Evolutionary conservation across 2,888 invertebrate genomes (phyloP).

Genomic region (Craniophora ligustri): DNA sequence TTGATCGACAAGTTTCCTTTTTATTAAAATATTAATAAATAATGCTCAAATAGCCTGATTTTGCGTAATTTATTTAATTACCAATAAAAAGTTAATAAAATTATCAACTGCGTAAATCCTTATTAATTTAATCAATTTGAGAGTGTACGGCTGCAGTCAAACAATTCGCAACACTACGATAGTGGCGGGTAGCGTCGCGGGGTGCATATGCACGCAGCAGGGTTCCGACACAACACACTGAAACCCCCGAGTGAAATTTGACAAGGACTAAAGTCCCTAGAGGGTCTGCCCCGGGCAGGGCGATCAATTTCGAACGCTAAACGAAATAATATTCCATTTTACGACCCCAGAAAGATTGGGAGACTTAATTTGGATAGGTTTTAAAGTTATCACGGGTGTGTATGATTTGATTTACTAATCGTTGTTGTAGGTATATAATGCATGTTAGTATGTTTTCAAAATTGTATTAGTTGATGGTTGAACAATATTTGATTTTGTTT

Average conservation of each 20-base stretch:
- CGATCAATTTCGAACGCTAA: slow-evolving; percentile 80
- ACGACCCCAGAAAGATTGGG: slow-evolving; percentile 67
- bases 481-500: neutral
- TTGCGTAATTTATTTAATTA: no score
- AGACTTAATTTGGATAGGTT: slow-evolving; percentile 62
- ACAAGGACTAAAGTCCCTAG: slow-evolving; percentile 73
- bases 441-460: neutral
- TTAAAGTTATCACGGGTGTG: slow-evolving; percentile 49
- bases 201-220: slow-evolving; percentile 72
- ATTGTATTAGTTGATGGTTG: slow-evolving; percentile 1
- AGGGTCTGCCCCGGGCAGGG: slow-evolving; percentile 64
- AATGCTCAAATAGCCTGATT: no score
- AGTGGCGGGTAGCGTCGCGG: slow-evolving; percentile 30
- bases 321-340: slow-evolving; percentile 79
- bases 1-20: neutral
- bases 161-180: slow-evolving; percentile 29
- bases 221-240: slow-evolving; percentile 62
- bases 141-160: slow-evolving; percentile 2
- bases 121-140: neutral
- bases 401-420: slow-evolving; percentile 49
- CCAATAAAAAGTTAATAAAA: no score
- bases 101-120: no score
- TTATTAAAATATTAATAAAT: no score
- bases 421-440: slow-evolving; percentile 10
- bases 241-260: slow-evolving; percentile 66